Evolutionary conservation across 2,797 vertebrate species (phyloP), one percentile per base, ranked within the genome.

Genomic region (Coendou prehensilis): DNA sequence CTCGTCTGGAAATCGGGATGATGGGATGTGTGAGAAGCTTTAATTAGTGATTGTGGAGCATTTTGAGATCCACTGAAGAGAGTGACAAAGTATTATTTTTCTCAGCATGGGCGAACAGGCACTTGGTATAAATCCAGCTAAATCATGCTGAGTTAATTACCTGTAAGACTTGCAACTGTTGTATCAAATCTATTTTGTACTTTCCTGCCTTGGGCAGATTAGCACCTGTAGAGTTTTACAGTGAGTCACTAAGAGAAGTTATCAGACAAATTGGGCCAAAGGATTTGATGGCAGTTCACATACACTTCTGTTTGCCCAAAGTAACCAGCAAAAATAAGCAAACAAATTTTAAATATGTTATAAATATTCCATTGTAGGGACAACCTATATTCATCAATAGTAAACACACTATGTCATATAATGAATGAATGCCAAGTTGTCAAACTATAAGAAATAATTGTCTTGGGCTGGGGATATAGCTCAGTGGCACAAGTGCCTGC

Each of bases 161-260:
- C 81, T 97, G 14, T 64, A 96, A 97, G 81, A 81, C 88, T 71
- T 91, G 61, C 97, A 98, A 97, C 92, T 87, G 52, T 88, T 97
- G 57, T 0, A 0, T 89, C 91, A 88, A 96, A 86, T 97, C 75
- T 95, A 79, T 98, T 98, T 98, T 97, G 93, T 87, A 93, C n/a
- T 98, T 86, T 57, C n/a, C 92, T 95, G 94, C 96, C 97, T 85
- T 63, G 56, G 75, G 96, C 45, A 71, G n/a, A 45, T 9, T 1
- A 94, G 41, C 57, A 92, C 56, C 97, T 97, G 96, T 98, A 93
- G 93, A 69, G 91, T 97, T 96, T 98, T 96, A 76, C 47, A 81
- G 54, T 95, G 96, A 96, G 41, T 93, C 97, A 82, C 89, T 79
- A 54, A 56, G 76, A 94, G 73, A 61, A 96, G 18, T 76, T 71